These are phyloP conservation scores for Synanthedon andrenaeformis DNA, from an alignment of 2,888 invertebrate genomes.

Conservation along the genomic window DNA sequence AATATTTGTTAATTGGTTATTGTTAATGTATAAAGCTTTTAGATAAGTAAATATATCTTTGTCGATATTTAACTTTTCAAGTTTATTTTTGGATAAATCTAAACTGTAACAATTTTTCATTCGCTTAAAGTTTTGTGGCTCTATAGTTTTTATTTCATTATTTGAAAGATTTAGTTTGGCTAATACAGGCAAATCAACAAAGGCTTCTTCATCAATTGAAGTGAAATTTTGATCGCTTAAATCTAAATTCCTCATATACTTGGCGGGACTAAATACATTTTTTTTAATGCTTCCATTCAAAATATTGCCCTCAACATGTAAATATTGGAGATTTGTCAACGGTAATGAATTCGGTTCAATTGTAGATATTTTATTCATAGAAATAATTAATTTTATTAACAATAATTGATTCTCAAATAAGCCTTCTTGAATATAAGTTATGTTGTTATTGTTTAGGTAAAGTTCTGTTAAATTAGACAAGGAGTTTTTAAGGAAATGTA, in stretches of 20 bases:
- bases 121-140: slow-evolving; percentile 32
- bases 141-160: slow-evolving; percentile 33
- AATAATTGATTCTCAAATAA: slow-evolving; percentile 28
- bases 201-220: slow-evolving; percentile 31
- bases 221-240: slow-evolving; percentile 35
- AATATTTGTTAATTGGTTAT: slow-evolving; percentile 28
- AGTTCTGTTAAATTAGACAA: slow-evolving; percentile 32
- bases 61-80: slow-evolving; percentile 24
- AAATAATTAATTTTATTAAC: slow-evolving; percentile 37
- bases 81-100: slow-evolving; percentile 41
- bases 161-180: slow-evolving; percentile 43
- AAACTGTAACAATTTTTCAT: slow-evolving; percentile 42
- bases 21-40: slow-evolving; percentile 38
- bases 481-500: slow-evolving; percentile 31
- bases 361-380: slow-evolving; percentile 32
- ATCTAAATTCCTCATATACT: slow-evolving; percentile 38
- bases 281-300: slow-evolving; percentile 27
- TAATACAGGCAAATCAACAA: slow-evolving; percentile 37
- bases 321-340: slow-evolving; percentile 37
- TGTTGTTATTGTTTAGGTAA: slow-evolving; percentile 34
- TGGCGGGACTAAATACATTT: slow-evolving; percentile 40
- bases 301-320: slow-evolving; percentile 32
- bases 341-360: slow-evolving; percentile 39
- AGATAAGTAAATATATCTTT: slow-evolving; percentile 24
- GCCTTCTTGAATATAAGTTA: slow-evolving; percentile 19